Percentiles rank a stretch among this genome's conserved stretches.
phyloP scores from a whole-genome alignment of 2,888 invertebrate species.

The Lamellibrachia satsuma region DNA sequence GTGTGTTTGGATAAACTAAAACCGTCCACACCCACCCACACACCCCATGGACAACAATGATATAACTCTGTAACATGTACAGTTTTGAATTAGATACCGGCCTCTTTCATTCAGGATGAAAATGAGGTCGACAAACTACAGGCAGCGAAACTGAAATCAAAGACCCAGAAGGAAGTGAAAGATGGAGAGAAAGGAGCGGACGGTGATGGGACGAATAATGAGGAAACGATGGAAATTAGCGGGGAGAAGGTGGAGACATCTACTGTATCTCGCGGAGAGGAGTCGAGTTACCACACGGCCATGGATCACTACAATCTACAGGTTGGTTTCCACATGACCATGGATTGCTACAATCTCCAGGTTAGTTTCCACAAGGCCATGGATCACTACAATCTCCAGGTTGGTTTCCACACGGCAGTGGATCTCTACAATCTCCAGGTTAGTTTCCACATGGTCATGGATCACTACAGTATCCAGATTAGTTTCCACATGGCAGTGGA shows the following conservation, averaged over 20 bases:
- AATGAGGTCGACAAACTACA: conserved; percentile 68
- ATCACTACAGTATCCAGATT: too few species aligned
- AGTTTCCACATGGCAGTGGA: too few species aligned
- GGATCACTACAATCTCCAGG: too few species aligned
- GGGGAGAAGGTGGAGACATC: conserved; percentile 78
- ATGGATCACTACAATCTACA: conserved; percentile 41
- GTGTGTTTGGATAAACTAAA: too few species aligned
- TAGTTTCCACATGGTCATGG: too few species aligned
- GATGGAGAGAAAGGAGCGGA: not conserved
- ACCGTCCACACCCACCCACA: too few species aligned
- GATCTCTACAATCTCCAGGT: too few species aligned
- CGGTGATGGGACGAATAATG: not conserved
- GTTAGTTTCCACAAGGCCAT: too few species aligned
- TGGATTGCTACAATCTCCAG: too few species aligned
- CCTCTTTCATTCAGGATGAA: not conserved
- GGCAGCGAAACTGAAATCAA: conserved; percentile 71
- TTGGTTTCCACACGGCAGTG: too few species aligned
- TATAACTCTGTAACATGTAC: not conserved
- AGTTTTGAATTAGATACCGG: not conserved
- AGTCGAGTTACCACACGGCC: conserved; percentile 81
- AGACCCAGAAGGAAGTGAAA: conserved; percentile 66
- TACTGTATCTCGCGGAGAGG: conserved; percentile 75
- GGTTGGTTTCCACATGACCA: not conserved
- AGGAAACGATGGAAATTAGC: conserved; percentile 69
- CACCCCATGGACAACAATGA: not conserved